These are phyloP conservation scores for Lophotriccus pileatus DNA, from an alignment of 2,797 vertebrate genomes.

Conservation along the genomic window DNA sequence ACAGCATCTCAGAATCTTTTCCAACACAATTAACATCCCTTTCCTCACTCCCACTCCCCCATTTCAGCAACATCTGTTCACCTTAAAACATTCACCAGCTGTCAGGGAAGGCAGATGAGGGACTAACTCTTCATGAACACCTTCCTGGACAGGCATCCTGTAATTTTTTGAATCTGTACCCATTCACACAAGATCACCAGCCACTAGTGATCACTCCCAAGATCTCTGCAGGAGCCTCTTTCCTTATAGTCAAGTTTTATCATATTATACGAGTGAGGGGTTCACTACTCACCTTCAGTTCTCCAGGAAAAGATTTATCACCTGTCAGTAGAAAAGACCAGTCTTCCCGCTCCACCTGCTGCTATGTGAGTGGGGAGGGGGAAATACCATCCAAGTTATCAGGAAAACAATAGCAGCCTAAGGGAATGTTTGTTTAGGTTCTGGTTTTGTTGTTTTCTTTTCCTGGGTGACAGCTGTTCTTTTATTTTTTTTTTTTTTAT, in stretches of 20 bases:
- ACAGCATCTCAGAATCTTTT: not conserved
- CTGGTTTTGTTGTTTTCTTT: not conserved
- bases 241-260: not conserved
- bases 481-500: not conserved
- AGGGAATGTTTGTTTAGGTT: conserved; percentile 33
- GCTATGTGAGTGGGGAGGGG: not conserved
- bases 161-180: not conserved
- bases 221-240: not conserved
- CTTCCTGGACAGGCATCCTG: not conserved
- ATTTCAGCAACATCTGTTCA: not conserved
- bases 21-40: not conserved
- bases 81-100: not conserved
- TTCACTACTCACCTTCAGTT: not conserved
- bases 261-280: rapidly evolving
- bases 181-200: not conserved
- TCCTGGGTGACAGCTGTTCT: conserved; percentile 17
- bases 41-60: not conserved
- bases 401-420: conserved; percentile 19
- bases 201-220: not conserved
- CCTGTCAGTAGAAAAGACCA: not conserved
- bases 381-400: not conserved
- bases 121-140: not conserved
- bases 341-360: not conserved
- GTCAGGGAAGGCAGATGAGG: not conserved
- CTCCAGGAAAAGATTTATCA: not conserved